These are phyloP conservation scores for Astyanax mexicanus DNA, from an alignment of 2,797 vertebrate species.

Conservation along the genomic window DNA sequence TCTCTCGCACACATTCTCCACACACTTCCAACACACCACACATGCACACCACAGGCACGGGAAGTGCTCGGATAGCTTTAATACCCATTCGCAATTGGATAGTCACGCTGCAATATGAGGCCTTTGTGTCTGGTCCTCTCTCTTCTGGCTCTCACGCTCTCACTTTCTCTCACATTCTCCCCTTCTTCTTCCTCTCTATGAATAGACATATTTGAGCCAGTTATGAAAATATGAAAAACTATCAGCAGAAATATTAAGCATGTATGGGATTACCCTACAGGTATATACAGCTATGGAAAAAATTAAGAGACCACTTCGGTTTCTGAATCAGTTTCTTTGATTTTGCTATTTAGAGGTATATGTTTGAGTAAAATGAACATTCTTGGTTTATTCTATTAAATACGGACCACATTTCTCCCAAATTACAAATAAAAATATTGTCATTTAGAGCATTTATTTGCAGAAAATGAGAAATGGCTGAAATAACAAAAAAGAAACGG, in stretches of 20 bases:
- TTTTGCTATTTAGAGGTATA: too few species aligned
- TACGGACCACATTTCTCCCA: too few species aligned
- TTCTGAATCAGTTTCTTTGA: too few species aligned
- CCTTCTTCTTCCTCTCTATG: not conserved
- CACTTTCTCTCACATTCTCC: not conserved
- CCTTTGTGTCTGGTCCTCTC: constrained; percentile 16
- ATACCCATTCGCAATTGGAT: constrained; percentile 21
- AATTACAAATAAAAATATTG: too few species aligned
- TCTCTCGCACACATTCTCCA: not conserved
- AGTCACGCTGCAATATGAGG: constrained; percentile 12
- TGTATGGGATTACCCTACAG: constrained; percentile 9
- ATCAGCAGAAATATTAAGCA: constrained; percentile 16
- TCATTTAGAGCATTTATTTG: too few species aligned
- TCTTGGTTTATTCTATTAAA: too few species aligned
- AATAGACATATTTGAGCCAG: constrained; percentile 13
- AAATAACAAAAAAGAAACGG: too few species aligned
- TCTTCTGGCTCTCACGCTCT: too few species aligned
- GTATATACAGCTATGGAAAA: too few species aligned
- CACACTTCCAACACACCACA: not conserved
- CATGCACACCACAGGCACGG: not conserved
- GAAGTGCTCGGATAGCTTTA: constrained; percentile 8
- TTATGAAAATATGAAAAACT: constrained; percentile 18
- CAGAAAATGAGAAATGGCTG: too few species aligned
- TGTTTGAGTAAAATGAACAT: too few species aligned
- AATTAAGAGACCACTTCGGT: too few species aligned